Conservation (phyloP, 2,888 invertebrate species). For the Alsophila aescularia region DNA sequence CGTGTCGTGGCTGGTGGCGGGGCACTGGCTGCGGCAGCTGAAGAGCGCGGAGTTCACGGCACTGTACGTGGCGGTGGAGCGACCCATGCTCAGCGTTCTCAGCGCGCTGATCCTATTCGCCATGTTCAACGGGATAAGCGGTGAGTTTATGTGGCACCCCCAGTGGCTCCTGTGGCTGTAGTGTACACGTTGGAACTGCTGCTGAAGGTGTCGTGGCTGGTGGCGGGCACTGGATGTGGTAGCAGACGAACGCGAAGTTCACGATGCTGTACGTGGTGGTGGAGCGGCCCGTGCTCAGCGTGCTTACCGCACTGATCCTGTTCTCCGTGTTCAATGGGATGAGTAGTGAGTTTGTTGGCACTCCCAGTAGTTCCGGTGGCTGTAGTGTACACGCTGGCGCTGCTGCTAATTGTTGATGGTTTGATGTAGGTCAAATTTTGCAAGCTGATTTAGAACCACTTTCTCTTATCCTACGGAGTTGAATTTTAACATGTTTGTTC, state of each 20-base stretch:
- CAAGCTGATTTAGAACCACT: too few relatives aligned
- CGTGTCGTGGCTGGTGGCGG: slow-evolving; percentile 47
- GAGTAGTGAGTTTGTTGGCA: slow-evolving; percentile 36
- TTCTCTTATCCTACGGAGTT: too few relatives aligned
- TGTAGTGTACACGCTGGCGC: slow-evolving; percentile 39
- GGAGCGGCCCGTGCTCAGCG: slow-evolving; percentile 54
- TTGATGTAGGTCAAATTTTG: too few relatives aligned
- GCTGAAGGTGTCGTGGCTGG: slow-evolving; percentile 43
- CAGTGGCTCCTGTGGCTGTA: slow-evolving; percentile 43
- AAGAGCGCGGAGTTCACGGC: slow-evolving; percentile 40
- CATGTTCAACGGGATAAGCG: slow-evolving; percentile 40
- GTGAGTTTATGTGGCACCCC: slow-evolving; percentile 31
- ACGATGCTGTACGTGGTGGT: slow-evolving; percentile 52
- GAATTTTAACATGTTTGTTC: too few relatives aligned
- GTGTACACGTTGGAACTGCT: slow-evolving; percentile 40
- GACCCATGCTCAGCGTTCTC: slow-evolving; percentile 49
- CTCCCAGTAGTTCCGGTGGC: slow-evolving; percentile 41
- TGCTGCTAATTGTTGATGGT: too few relatives aligned
- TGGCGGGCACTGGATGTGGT: slow-evolving; percentile 46
- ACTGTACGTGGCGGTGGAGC: slow-evolving; percentile 55
- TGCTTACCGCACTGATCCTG: slow-evolving; percentile 37
- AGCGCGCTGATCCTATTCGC: slow-evolving; percentile 42
- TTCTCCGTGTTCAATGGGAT: slow-evolving; percentile 46
- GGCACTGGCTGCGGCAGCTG: slow-evolving; percentile 44
- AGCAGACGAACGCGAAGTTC: slow-evolving; percentile 31